These are phyloP conservation scores for Metalampra italica DNA, from an alignment of 2,888 invertebrate species.

Conservation along the genomic window DNA sequence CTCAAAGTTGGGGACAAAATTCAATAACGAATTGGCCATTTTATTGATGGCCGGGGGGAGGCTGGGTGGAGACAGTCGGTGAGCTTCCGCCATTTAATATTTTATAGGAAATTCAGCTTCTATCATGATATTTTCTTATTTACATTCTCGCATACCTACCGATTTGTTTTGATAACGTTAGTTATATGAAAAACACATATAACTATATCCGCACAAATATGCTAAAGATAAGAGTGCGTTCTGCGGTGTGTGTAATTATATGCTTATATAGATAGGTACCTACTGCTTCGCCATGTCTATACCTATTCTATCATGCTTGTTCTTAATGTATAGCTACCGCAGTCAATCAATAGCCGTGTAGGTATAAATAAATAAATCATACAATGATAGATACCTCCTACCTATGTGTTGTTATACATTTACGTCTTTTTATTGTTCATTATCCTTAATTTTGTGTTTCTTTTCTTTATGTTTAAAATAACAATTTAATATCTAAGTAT, in stretches of 20 bases:
- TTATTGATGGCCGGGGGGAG: slow-evolving; percentile 77
- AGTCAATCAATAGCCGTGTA: too few species aligned
- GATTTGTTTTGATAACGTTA: slow-evolving; percentile 26
- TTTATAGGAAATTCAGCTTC: slow-evolving; percentile 42
- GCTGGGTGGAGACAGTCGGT: slow-evolving; percentile 72
- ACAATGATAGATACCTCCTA: neutral
- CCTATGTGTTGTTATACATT: neutral
- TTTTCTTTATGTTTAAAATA: slow-evolving; percentile 4
- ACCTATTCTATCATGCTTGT: neutral
- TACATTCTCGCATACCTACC: slow-evolving; percentile 36
- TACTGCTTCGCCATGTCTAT: slow-evolving; percentile 5
- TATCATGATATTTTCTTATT: slow-evolving; percentile 48
- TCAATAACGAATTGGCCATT: slow-evolving; percentile 79
- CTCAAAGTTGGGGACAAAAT: slow-evolving; percentile 71
- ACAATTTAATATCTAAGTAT: slow-evolving; percentile 5
- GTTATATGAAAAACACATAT: slow-evolving; percentile 13
- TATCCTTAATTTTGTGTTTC: slow-evolving; percentile 3
- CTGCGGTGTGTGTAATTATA: slow-evolving; percentile 21
- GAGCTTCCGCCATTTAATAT: slow-evolving; percentile 72
- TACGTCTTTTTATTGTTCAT: neutral
- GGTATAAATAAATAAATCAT: too few species aligned
- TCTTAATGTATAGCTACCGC: slow-evolving; percentile 3
- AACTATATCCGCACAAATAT: slow-evolving; percentile 27
- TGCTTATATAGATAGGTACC: slow-evolving; percentile 19
- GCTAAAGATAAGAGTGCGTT: slow-evolving; percentile 26